These are phyloP conservation scores for Graptemys geographica DNA, from an alignment of 2,797 vertebrate genomes.

Conservation along the genomic window DNA sequence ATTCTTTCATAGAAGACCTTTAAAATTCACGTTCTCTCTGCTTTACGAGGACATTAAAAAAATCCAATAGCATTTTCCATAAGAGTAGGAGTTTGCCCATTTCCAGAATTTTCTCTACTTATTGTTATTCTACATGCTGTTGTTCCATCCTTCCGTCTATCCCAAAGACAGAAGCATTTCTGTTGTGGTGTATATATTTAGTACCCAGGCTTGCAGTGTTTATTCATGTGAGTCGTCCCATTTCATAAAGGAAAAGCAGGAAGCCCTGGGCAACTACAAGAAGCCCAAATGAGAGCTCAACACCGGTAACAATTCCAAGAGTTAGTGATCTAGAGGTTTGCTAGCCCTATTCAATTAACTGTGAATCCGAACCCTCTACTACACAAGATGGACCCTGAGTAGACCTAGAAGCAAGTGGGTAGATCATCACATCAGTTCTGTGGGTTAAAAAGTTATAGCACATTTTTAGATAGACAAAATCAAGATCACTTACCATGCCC, in stretches of 20 bases:
- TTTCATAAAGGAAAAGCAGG: background rate
- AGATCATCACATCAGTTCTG: background rate
- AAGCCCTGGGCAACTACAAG: background rate
- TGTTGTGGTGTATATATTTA: background rate
- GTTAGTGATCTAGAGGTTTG: background rate
- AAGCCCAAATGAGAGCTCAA: background rate
- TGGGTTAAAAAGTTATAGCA: background rate
- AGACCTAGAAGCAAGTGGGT: background rate
- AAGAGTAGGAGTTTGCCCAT: background rate
- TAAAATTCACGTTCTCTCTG: background rate
- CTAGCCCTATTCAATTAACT: background rate
- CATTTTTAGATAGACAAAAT: background rate
- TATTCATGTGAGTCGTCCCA: background rate
- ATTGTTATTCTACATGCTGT: background rate
- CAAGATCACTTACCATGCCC: background rate
- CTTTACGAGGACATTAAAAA: background rate
- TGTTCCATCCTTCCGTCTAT: background rate
- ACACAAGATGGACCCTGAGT: background rate
- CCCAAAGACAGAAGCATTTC: background rate
- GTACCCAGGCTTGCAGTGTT: background rate
- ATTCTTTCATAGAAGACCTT: background rate
- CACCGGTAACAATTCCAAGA: background rate
- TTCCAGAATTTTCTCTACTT: background rate
- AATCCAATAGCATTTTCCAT: background rate
- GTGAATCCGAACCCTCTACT: background rate